Evolutionary conservation across 1,140 invertebrate genomes (phyloP).

Genomic region (Onthophagus taurus): DNA sequence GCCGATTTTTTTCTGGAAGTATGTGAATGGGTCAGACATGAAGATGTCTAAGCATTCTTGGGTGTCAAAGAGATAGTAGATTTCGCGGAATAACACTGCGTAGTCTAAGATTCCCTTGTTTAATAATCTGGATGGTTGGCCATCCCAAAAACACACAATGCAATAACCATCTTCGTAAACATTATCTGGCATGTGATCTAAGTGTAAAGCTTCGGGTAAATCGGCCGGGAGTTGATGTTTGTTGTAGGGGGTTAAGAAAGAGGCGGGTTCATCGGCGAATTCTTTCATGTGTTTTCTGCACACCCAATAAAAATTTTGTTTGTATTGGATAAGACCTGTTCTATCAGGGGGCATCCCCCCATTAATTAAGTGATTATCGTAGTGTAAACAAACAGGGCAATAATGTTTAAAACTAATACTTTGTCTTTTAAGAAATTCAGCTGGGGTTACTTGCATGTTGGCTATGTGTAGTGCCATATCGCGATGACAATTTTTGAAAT

Average conservation of each 20-base stretch:
- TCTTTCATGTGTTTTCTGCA: slow-evolving; percentile 41
- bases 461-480: slow-evolving; percentile 30
- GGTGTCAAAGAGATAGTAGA: slow-evolving; percentile 46
- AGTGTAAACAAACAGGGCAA: slow-evolving; percentile 45
- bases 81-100: slow-evolving; percentile 37
- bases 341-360: slow-evolving; percentile 39
- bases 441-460: slow-evolving; percentile 37
- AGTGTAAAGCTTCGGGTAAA: slow-evolving; percentile 37
- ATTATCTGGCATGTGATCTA: slow-evolving; percentile 34
- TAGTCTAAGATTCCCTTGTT: slow-evolving; percentile 36
- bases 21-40: slow-evolving; percentile 37
- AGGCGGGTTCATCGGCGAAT: slow-evolving; percentile 38
- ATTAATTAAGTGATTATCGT: slow-evolving; percentile 34
- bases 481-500: slow-evolving; percentile 19
- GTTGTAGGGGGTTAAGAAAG: slow-evolving; percentile 32
- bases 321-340: slow-evolving; percentile 44
- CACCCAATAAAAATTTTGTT: slow-evolving; percentile 46
- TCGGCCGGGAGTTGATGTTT: slow-evolving; percentile 38
- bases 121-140: slow-evolving; percentile 38
- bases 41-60: slow-evolving; percentile 42
- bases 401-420: slow-evolving; percentile 42
- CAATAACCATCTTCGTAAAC: slow-evolving; percentile 44
- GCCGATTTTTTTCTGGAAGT: slow-evolving; percentile 33
- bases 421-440: slow-evolving; percentile 41
- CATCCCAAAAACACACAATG: slow-evolving; percentile 46